Conservation (phyloP, 2,888 invertebrate genomes). For the Deilephila elpenor region DNA sequence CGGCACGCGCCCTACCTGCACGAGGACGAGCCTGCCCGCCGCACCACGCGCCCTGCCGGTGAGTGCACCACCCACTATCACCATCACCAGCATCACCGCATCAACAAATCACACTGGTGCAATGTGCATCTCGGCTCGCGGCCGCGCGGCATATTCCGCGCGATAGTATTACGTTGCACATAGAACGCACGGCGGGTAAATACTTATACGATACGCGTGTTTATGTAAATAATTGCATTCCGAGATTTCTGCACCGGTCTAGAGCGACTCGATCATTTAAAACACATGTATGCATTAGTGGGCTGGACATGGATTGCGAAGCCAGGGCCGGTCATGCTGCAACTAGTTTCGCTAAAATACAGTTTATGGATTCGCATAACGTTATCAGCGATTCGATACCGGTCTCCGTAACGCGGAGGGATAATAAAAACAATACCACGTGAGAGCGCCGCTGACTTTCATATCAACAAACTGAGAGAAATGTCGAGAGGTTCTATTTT, state of each 20-base stretch:
- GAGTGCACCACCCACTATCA: conserved; percentile 62
- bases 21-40: conserved; percentile 88
- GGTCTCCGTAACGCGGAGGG: conserved; percentile 52
- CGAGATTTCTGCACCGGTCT: conserved; percentile 52
- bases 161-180: conserved; percentile 39
- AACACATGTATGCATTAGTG: conserved; percentile 48
- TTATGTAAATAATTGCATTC: conserved; percentile 74
- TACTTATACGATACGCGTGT: conserved; percentile 53
- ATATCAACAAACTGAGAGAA: conserved; percentile 63
- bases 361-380: conserved; percentile 56
- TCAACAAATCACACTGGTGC: conserved; percentile 43
- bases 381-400: conserved; percentile 68
- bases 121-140: neutral
- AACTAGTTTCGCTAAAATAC: conserved; percentile 36
- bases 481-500: conserved; percentile 74
- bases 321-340: conserved; percentile 34
- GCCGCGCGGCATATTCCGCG: conserved; percentile 14
- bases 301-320: conserved; percentile 34
- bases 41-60: conserved; percentile 88
- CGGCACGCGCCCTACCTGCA: conserved; percentile 86
- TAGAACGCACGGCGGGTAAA: conserved; percentile 44
- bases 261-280: conserved; percentile 55
- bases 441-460: conserved; percentile 64
- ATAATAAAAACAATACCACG: conserved; percentile 82
- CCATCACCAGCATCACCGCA: conserved; percentile 25